Percentiles rank a stretch among this genome's conserved stretches.
Conservation (phyloP, 2,797 vertebrate genomes). For the Telmatherina bonti region DNA sequence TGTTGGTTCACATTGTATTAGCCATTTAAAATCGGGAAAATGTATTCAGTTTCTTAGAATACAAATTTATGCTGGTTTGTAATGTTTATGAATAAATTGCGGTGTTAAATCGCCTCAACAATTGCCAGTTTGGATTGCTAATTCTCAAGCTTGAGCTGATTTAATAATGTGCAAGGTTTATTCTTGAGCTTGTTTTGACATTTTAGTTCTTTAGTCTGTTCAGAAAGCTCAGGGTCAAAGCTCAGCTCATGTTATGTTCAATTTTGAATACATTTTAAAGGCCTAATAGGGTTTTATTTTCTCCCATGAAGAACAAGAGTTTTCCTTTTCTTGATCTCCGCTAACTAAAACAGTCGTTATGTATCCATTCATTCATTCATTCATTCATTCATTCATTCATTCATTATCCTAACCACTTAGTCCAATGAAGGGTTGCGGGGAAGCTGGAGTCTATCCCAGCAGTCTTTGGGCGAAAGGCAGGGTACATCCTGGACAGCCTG, state of each 20-base stretch:
- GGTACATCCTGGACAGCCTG: too few species aligned
- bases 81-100: conserved; percentile 16
- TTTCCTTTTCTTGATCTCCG: neutral
- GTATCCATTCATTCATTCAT: too few species aligned
- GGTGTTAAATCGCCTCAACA: conserved; percentile 29
- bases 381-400: too few species aligned
- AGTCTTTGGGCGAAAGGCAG: too few species aligned
- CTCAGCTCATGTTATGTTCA: conserved; percentile 30
- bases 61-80: neutral
- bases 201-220: conserved; percentile 40
- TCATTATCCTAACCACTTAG: too few species aligned
- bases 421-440: too few species aligned
- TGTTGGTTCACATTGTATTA: neutral
- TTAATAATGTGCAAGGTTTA: conserved; percentile 33
- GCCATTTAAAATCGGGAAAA: neutral
- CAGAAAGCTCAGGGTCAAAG: conserved; percentile 28
- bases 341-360: conserved; percentile 9
- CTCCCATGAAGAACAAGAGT: neutral
- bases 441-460: too few species aligned
- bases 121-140: conserved; percentile 16
- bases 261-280: conserved; percentile 21
- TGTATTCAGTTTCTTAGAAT: neutral
- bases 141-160: conserved; percentile 43
- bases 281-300: conserved; percentile 4
- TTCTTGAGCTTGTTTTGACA: conserved; percentile 37